Evolutionary conservation across 1,140 invertebrate genomes (phyloP).

Genomic region (Archegozetes longisetosus): DNA sequence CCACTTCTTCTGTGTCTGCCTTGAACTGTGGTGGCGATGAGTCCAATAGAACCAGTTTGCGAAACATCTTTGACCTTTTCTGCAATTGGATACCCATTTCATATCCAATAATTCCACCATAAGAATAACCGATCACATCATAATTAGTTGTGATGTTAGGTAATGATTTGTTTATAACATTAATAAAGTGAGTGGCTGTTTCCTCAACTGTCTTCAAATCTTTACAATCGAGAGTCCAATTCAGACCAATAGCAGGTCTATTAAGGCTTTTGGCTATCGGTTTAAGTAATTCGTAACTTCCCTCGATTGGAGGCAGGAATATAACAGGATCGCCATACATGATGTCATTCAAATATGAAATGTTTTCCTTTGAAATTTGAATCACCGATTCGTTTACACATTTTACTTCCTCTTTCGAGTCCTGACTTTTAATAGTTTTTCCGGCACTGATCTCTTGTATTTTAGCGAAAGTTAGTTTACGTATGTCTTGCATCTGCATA

Average conservation of each 20-base stretch:
- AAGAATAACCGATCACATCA: slow-evolving; percentile 78
- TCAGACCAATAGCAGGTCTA: slow-evolving; percentile 10
- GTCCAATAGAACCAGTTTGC: too few species aligned
- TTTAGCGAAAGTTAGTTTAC: slow-evolving; percentile 14
- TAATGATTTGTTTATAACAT: neutral
- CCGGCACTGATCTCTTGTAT: slow-evolving; percentile 14
- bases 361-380: too few species aligned
- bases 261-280: slow-evolving; percentile 3
- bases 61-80: slow-evolving; percentile 29
- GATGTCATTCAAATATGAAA: slow-evolving; percentile 33
- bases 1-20: slow-evolving; percentile 3
- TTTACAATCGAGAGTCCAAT: slow-evolving; percentile 38
- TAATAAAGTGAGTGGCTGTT: slow-evolving; percentile 38
- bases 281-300: neutral
- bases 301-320: slow-evolving; percentile 12
- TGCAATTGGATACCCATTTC: slow-evolving; percentile 79
- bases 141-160: slow-evolving; percentile 37
- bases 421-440: slow-evolving; percentile 21
- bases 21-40: slow-evolving; percentile 49
- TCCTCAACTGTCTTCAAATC: slow-evolving; percentile 41
- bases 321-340: slow-evolving; percentile 20
- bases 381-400: slow-evolving; percentile 34
- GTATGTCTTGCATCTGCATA: slow-evolving; percentile 16
- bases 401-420: slow-evolving; percentile 11
- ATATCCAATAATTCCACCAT: slow-evolving; percentile 74